Conservation (phyloP, 1,140 invertebrate species). For the Drosophila leontia region DNA sequence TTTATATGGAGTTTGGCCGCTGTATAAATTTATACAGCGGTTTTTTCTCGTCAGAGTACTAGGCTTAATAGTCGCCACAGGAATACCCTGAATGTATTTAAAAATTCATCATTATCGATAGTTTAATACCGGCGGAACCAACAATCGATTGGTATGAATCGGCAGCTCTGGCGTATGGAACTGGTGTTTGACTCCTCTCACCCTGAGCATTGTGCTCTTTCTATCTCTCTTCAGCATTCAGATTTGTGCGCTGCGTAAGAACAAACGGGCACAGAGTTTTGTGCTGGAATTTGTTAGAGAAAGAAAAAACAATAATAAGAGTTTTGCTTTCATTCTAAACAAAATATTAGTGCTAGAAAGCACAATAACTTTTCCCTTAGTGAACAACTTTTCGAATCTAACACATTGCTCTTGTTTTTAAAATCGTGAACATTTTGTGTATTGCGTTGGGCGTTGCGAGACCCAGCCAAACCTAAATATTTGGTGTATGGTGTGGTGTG, state of each 20-base stretch:
- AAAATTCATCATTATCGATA: not conserved
- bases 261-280: slow-evolving; percentile 61
- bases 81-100: too few species aligned
- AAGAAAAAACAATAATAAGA: slow-evolving; percentile 84
- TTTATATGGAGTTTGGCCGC: too few species aligned
- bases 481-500: slow-evolving; percentile 52
- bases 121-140: not conserved
- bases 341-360: slow-evolving; percentile 51
- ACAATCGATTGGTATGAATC: not conserved
- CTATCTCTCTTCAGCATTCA: slow-evolving; percentile 58
- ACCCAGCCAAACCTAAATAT: slow-evolving; percentile 22
- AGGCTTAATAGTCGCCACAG: too few species aligned
- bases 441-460: slow-evolving; percentile 18
- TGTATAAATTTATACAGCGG: too few species aligned
- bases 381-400: slow-evolving; percentile 1
- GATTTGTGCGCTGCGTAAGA: slow-evolving; percentile 33
- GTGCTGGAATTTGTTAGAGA: slow-evolving; percentile 80
- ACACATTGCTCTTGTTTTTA: not conserved
- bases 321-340: slow-evolving; percentile 74
- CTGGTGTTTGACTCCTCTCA: slow-evolving; percentile 17
- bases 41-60: too few species aligned
- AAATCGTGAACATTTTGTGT: slow-evolving; percentile 16
- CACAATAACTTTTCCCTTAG: not conserved
- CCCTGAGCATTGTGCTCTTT: slow-evolving; percentile 24
- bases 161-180: not conserved